A percentile compares a stretch with the other conserved stretches of the same genome.
phyloP scores from a whole-genome alignment of 1,140 invertebrate genomes.

The Achatina immaculata region DNA sequence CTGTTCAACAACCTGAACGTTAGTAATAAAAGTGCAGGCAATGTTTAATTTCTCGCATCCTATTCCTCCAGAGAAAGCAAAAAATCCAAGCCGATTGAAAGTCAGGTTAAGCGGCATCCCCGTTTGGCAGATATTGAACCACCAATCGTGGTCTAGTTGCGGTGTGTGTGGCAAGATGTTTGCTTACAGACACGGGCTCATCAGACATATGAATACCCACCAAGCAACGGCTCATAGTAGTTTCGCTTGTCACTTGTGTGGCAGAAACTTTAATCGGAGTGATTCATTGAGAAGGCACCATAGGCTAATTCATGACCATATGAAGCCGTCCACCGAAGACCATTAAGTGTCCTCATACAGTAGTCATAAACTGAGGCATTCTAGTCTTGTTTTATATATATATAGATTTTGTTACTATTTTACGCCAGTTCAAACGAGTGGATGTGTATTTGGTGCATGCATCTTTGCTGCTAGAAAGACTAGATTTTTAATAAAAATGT shows the following conservation, averaged over 20 bases:
- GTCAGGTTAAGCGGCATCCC: neutral
- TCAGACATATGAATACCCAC: constrained; percentile 25
- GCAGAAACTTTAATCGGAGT: constrained; percentile 19
- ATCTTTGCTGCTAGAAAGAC: no score
- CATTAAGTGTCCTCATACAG: no score
- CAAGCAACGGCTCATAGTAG: constrained; percentile 16
- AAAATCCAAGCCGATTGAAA: neutral
- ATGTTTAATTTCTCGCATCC: constrained; percentile 2
- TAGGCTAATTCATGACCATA: constrained; percentile 10
- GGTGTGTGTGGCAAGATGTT: constrained; percentile 25
- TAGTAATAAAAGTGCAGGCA: neutral
- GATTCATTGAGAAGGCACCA: constrained; percentile 16
- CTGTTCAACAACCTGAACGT: neutral
- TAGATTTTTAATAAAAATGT: no score
- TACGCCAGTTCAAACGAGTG: no score
- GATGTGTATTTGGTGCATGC: no score
- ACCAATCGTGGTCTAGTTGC: neutral
- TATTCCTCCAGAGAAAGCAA: neutral
- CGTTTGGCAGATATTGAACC: constrained; percentile 6
- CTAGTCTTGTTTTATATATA: no score
- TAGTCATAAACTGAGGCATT: no score
- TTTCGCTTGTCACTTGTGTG: neutral
- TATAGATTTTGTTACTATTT: no score
- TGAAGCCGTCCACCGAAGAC: constrained; percentile 2
- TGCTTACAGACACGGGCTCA: constrained; percentile 14